phyloP scores from a whole-genome alignment of 2,113 vertebrate genomes.

The Dicerorhinus sumatrensis region DNA sequence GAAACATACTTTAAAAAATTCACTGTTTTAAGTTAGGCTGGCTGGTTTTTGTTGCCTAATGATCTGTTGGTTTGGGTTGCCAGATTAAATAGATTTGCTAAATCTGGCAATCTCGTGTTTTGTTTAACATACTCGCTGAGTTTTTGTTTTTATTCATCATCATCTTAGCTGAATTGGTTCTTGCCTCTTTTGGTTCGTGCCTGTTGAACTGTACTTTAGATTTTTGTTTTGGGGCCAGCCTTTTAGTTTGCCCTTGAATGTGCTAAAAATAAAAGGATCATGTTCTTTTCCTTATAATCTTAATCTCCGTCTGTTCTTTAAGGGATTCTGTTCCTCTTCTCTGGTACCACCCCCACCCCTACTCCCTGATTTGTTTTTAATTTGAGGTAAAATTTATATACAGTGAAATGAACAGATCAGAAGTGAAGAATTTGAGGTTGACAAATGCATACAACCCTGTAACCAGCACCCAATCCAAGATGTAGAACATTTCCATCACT shows the following conservation, averaged over 20 bases:
- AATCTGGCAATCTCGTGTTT: neutral
- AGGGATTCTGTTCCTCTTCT: neutral
- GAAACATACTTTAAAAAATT: slow-evolving; percentile 7
- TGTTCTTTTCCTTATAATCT: neutral
- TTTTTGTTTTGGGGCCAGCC: slow-evolving; percentile 60
- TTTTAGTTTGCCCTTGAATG: slow-evolving; percentile 29
- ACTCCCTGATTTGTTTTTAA: neutral
- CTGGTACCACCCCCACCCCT: neutral
- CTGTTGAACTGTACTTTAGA: neutral
- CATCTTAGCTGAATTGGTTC: neutral
- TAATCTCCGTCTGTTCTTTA: neutral
- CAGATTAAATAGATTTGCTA: neutral
- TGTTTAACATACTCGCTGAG: neutral
- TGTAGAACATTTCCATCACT: neutral
- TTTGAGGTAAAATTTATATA: slow-evolving; percentile 33
- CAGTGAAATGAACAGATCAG: neutral
- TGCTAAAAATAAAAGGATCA: slow-evolving; percentile 24
- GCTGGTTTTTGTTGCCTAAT: neutral
- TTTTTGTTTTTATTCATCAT: neutral
- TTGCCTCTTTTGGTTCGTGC: neutral
- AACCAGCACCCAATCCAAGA: neutral
- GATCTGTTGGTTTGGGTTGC: neutral
- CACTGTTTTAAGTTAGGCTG: neutral
- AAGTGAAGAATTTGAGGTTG: neutral
- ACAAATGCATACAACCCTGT: neutral